Conservation (phyloP, 1,140 invertebrate species). For the Drosophila nikananu region DNA sequence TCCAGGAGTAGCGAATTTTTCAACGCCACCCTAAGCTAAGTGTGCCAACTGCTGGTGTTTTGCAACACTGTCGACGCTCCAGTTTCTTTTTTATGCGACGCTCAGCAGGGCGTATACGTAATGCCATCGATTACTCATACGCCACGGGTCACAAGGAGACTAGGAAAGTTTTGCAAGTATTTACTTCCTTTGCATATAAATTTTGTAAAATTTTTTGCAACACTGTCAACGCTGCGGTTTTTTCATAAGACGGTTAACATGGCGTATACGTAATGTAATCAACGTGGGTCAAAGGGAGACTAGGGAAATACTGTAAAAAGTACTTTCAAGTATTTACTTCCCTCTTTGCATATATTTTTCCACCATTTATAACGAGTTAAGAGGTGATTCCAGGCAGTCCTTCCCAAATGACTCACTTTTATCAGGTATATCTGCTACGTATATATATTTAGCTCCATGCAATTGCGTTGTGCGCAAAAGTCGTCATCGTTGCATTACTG, state of each 20-base stretch:
- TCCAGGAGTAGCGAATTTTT: slow-evolving; percentile 17
- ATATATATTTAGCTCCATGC: not conserved
- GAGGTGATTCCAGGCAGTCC: not conserved
- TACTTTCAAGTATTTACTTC: not conserved
- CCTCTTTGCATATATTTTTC: not conserved
- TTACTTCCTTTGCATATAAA: not conserved
- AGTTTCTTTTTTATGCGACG: slow-evolving; percentile 4
- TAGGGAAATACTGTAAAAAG: not conserved
- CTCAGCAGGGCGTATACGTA: slow-evolving; percentile 21
- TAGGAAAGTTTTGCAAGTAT: not conserved
- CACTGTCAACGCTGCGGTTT: too few species aligned
- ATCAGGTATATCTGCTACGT: not conserved
- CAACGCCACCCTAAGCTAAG: slow-evolving; percentile 13
- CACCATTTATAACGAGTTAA: not conserved
- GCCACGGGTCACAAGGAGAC: slow-evolving; percentile 5
- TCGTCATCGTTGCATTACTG: slow-evolving; percentile 11
- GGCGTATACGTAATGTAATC: slow-evolving; percentile 36
- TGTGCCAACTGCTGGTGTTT: slow-evolving; percentile 35
- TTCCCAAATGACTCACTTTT: slow-evolving; percentile 2
- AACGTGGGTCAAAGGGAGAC: slow-evolving; percentile 3
- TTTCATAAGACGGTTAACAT: too few species aligned
- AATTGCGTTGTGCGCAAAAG: slow-evolving; percentile 28
- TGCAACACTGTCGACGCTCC: slow-evolving; percentile 26
- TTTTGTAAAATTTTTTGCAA: not conserved
- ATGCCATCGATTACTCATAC: slow-evolving; percentile 45